A percentile compares a stretch with the other conserved stretches of the same genome.
Evolutionary conservation across 2,888 invertebrate species (phyloP).

Genomic region (Caradrina clavipalpis): DNA sequence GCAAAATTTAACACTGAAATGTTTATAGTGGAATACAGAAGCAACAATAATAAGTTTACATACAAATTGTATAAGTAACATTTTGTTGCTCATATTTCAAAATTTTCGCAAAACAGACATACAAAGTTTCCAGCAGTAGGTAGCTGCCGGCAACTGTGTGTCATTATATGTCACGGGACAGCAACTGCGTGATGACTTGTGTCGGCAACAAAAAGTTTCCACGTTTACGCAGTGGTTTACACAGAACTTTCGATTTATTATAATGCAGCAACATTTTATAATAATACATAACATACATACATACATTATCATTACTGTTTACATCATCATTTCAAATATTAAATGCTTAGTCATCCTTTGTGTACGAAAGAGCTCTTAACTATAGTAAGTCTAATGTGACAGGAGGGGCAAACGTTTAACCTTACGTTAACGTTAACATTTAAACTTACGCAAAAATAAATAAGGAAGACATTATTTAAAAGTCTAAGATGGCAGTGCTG

Average conservation of each 20-base stretch:
- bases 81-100: too few relatives aligned
- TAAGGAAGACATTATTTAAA: not conserved
- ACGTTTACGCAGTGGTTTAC: not conserved
- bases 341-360: conserved; percentile 24
- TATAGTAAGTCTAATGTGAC: conserved; percentile 23
- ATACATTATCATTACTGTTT: conserved; percentile 16
- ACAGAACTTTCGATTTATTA: conserved; percentile 31
- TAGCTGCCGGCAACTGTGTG: too few relatives aligned
- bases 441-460: not conserved
- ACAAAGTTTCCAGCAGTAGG: too few relatives aligned
- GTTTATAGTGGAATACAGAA: too few relatives aligned
- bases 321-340: conserved; percentile 27
- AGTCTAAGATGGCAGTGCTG: too few relatives aligned
- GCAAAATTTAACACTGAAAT: too few relatives aligned
- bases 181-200: too few relatives aligned
- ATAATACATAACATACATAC: conserved; percentile 13
- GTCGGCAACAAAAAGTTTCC: too few relatives aligned
- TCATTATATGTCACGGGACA: too few relatives aligned
- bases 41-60: too few relatives aligned
- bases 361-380: conserved; percentile 2
- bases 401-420: conserved; percentile 27
- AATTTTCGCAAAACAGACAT: too few relatives aligned
- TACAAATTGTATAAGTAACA: too few relatives aligned
- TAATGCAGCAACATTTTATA: conserved; percentile 36
- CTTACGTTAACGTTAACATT: conserved; percentile 12